These are phyloP conservation scores for Loxodonta africana DNA, from an alignment of 2,113 vertebrate species.

Conservation along the genomic window DNA sequence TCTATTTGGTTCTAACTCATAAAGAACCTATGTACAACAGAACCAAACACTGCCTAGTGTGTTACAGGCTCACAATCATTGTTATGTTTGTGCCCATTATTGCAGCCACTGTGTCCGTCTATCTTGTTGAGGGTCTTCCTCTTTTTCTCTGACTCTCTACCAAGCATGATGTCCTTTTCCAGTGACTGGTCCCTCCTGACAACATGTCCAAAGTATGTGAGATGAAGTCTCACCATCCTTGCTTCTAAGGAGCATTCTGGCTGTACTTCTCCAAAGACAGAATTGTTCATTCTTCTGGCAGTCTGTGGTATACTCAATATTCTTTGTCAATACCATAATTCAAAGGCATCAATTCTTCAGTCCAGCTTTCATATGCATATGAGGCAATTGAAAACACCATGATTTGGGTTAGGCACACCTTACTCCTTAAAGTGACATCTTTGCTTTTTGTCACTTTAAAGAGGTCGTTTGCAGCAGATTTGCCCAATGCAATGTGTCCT, in stretches of 20 bases:
- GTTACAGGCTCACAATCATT: background rate
- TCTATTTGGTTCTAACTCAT: background rate
- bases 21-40: background rate
- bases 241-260: background rate
- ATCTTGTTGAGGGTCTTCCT: background rate
- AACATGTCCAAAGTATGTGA: background rate
- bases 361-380: background rate
- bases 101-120: background rate
- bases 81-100: background rate
- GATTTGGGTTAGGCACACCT: background rate
- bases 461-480: background rate
- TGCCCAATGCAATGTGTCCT: background rate
- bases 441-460: background rate
- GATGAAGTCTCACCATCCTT: background rate
- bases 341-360: background rate
- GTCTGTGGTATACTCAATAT: background rate
- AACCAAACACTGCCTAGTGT: background rate
- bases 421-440: background rate
- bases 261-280: background rate
- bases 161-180: background rate
- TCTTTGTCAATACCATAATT: background rate
- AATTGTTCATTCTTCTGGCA: background rate
- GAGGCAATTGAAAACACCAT: background rate
- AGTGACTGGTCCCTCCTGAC: background rate
- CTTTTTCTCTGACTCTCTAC: background rate